Conservation (phyloP, 2,113 vertebrate genomes). For the Rhinolophus ferrumequinum region DNA sequence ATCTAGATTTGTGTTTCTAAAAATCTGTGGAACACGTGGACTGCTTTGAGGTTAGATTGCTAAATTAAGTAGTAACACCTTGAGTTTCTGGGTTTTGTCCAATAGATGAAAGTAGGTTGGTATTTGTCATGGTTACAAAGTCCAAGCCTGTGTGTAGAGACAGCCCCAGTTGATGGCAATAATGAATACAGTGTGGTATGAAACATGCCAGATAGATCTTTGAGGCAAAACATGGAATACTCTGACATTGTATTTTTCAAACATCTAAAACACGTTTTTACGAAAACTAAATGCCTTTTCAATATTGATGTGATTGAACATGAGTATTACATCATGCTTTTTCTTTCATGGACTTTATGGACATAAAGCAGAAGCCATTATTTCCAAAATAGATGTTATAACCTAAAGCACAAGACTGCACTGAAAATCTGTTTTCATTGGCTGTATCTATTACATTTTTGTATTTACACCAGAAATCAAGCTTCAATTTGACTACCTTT, state of each 20-base stretch:
- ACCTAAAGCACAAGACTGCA: neutral
- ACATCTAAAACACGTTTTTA: neutral
- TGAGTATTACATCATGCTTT: neutral
- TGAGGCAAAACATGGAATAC: neutral
- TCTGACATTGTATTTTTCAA: neutral
- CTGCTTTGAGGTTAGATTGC: neutral
- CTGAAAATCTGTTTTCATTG: constrained; percentile 10
- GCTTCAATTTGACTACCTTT: neutral
- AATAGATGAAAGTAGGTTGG: neutral
- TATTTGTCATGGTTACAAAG: neutral
- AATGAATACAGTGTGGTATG: neutral
- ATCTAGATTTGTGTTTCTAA: neutral
- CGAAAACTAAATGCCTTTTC: neutral
- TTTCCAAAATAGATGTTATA: constrained; percentile 38
- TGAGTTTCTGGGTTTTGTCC: neutral
- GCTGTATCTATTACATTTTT: constrained; percentile 33
- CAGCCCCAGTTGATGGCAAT: neutral
- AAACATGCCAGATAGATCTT: neutral
- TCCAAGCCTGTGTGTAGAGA: neutral
- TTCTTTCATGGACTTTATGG: neutral
- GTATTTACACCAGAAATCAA: neutral
- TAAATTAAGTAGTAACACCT: neutral
- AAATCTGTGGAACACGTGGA: neutral
- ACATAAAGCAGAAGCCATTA: neutral
- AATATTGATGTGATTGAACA: neutral